These are phyloP conservation scores for Anas platyrhynchos DNA, from an alignment of 2,113 vertebrate species.

Conservation along the genomic window DNA sequence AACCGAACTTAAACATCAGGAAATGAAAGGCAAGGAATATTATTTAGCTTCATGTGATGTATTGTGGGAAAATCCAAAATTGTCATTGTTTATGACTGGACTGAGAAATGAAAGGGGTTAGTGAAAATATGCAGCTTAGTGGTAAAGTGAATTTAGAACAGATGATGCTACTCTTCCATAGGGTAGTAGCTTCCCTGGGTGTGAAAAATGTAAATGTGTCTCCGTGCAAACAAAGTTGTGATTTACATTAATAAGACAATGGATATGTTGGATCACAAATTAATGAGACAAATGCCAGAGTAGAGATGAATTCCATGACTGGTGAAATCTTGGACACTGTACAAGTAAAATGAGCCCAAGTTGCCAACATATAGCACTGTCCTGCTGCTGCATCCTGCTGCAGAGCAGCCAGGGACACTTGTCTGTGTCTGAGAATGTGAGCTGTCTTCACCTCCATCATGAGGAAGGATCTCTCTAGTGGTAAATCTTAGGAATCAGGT, in stretches of 20 bases:
- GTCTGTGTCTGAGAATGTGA: background rate
- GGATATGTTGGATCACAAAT: background rate
- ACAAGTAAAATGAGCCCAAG: background rate
- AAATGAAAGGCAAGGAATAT: background rate
- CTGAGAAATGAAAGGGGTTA: background rate
- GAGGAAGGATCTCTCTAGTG: background rate
- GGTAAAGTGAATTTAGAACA: background rate
- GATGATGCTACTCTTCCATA: background rate
- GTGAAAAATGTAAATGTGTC: background rate
- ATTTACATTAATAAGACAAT: background rate
- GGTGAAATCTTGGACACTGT: background rate
- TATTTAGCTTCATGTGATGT: background rate
- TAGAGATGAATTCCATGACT: background rate
- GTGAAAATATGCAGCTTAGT: background rate
- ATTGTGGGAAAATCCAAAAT: background rate
- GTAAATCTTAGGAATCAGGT: background rate
- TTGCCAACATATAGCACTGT: background rate
- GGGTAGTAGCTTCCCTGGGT: background rate
- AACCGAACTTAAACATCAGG: background rate
- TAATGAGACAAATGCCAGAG: background rate
- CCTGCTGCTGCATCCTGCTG: background rate
- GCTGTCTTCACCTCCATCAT: fast-evolving
- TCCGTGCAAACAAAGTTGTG: background rate
- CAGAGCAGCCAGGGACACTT: background rate
- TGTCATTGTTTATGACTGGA: background rate